Base-by-base conservation (phyloP, 2,797 vertebrate genomes). In the Pseudochromis fuscus region DNA sequence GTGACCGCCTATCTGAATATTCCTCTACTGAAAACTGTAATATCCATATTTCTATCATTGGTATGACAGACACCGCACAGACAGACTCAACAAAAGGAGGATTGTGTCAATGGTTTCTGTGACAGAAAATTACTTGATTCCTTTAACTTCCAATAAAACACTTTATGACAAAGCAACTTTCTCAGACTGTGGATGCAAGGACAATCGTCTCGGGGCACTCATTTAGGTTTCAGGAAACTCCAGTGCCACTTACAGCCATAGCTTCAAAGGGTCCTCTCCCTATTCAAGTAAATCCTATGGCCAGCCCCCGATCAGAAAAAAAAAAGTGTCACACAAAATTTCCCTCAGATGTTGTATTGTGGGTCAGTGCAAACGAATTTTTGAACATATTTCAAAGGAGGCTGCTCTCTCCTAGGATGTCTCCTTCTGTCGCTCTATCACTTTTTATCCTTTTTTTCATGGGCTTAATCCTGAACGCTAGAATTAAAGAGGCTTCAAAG, bases 401-500 rank as follows among this genome's bases (percentile, higher is more conserved):
- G 19, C 69, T 24, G 65, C 72, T 83, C 75, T 81, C 76, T 87
- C 83, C 37, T 4, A 79, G 80, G 80, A 86, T 75, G 72, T 73
- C 70, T 88, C 82, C 72, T 80, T 76, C 81, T 73, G 77, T 83
- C 48, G 28, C 79, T 81, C 77, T 56, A 80, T 91, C 85, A 75
- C 76, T 83, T 89, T 83, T 88, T 81, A 86, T 89, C 72, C 83
- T 69, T 82, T 82, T 86, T 87, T 88, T 87, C 79, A 82, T n/a
- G 33, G 63, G 66, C 72, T 79, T 88, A 88, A 90, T 89, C 84
- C 87, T 83, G 73, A 84, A 85, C 52, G 82, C 75, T 66, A 72
- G 76, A 89, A 86, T 88, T 88, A 89, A 77, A 87, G 71, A 86
- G 55, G 84, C 88, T 89, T 92, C 89, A 89, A 93, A 94, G 88